Conservation (phyloP, 2,797 vertebrate genomes). For the Falco biarmicus region DNA sequence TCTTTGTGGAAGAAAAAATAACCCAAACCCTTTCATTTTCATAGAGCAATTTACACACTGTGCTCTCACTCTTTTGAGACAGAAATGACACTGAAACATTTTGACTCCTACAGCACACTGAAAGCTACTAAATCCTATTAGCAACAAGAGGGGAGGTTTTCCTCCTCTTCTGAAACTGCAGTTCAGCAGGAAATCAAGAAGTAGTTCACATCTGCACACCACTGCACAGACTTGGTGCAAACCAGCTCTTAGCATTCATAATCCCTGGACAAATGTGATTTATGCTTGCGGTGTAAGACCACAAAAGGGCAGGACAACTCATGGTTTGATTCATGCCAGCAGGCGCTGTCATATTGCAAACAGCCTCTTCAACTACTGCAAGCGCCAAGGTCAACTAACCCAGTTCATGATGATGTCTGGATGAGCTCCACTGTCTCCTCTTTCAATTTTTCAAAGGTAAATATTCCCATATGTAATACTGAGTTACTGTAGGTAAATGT, state of each 20-base stretch:
- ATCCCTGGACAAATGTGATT: background rate
- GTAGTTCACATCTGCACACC: background rate
- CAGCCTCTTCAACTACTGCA: constrained; percentile 3
- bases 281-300: background rate
- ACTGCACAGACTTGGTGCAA: background rate
- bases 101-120: background rate
- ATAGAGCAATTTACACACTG: background rate
- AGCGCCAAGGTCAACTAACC: constrained; percentile 34
- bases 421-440: constrained; percentile 23
- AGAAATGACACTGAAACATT: background rate
- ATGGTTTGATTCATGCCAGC: constrained; percentile 21
- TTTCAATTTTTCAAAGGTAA: constrained; percentile 40
- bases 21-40: background rate
- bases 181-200: background rate
- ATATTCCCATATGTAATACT: constrained; percentile 26
- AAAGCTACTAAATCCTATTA: background rate
- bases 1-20: background rate
- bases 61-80: background rate
- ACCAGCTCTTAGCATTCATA: background rate
- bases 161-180: background rate
- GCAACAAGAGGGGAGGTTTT: background rate
- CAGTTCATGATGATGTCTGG: background rate
- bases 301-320: constrained; percentile 27
- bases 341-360: background rate
- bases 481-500: constrained; percentile 30